Evolutionary conservation across 2,888 invertebrate genomes (phyloP).

Genomic region (Meghimatium bilineatum): DNA sequence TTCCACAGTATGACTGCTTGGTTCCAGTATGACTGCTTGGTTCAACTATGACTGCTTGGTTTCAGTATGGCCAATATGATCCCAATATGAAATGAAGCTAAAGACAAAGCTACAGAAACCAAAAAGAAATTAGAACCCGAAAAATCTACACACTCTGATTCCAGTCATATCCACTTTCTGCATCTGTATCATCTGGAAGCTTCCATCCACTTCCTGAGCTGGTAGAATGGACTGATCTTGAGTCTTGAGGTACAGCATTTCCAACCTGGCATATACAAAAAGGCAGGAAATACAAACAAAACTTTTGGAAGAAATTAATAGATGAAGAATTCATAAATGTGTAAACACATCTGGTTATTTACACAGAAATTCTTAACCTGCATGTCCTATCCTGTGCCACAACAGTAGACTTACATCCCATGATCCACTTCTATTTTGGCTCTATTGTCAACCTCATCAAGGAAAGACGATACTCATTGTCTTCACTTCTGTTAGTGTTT

Average conservation of each 20-base stretch:
- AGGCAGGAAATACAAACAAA: background rate
- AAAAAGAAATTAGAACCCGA: background rate
- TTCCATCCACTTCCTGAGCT: slow-evolving; percentile 45
- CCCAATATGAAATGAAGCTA: background rate
- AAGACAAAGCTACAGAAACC: background rate
- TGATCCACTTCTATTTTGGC: too few relatives aligned
- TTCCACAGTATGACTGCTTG: too few relatives aligned
- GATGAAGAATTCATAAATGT: background rate
- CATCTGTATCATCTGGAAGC: slow-evolving; percentile 51
- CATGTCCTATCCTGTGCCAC: too few relatives aligned
- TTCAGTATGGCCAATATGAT: too few relatives aligned
- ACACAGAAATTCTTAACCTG: too few relatives aligned
- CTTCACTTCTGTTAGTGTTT: too few relatives aligned
- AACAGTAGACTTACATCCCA: too few relatives aligned
- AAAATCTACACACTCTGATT: slow-evolving; percentile 42
- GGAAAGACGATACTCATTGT: too few relatives aligned
- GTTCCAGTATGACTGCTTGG: too few relatives aligned
- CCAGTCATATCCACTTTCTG: slow-evolving; percentile 49
- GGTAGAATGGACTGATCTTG: slow-evolving; percentile 25
- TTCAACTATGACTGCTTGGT: too few relatives aligned
- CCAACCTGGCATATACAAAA: background rate
- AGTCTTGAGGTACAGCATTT: background rate
- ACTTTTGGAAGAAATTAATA: background rate
- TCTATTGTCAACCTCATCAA: too few relatives aligned
- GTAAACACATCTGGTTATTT: too few relatives aligned